These are phyloP conservation scores for Lytechinus pictus DNA, from an alignment of 35 echinoderm and acorn worm species.

Conservation along the genomic window DNA sequence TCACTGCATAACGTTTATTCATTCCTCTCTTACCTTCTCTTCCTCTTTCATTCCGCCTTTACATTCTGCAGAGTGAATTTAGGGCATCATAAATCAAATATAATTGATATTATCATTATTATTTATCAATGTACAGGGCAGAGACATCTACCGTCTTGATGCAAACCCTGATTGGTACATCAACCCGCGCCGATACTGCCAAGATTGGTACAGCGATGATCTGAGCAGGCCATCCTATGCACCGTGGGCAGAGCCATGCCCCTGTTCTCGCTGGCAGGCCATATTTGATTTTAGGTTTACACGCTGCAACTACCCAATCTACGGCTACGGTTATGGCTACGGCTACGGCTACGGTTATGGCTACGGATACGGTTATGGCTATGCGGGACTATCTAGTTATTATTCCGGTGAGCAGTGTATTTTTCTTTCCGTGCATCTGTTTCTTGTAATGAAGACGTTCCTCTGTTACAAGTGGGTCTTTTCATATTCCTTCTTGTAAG, in stretches of 20 bases:
- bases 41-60: too few relatives aligned
- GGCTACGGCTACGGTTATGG: neutral
- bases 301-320: neutral
- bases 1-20: too few relatives aligned
- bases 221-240: neutral
- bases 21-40: too few relatives aligned
- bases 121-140: neutral
- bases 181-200: neutral
- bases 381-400: neutral
- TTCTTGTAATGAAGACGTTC: too few relatives aligned
- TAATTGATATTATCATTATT: too few relatives aligned
- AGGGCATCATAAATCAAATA: too few relatives aligned
- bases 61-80: too few relatives aligned
- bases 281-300: neutral
- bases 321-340: neutral
- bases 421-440: neutral
- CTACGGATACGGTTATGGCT: neutral
- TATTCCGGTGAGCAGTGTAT: neutral
- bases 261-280: neutral
- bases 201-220: neutral
- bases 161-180: neutral
- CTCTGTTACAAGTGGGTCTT: too few relatives aligned
- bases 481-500: too few relatives aligned
- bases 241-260: neutral
- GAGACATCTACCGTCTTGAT: conserved; percentile 15